Percentiles rank a stretch among this genome's conserved stretches.
phyloP scores from a whole-genome alignment of 2,797 vertebrate species.

The Mareca strepera region DNA sequence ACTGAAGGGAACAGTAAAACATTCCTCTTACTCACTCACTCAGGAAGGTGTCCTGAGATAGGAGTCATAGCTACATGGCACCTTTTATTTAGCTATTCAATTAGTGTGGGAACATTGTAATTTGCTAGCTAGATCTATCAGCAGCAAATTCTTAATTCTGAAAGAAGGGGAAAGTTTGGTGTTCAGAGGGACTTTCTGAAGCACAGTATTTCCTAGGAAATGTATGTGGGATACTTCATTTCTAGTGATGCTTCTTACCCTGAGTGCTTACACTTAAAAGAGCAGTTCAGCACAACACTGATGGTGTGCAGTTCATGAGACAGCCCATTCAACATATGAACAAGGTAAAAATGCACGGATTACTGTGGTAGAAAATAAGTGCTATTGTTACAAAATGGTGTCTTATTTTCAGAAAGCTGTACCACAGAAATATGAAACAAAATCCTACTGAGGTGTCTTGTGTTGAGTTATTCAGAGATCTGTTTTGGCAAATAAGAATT shows the following conservation, averaged over 20 bases:
- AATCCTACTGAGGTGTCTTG: not conserved
- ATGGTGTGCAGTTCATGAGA: not conserved
- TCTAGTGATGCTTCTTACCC: not conserved
- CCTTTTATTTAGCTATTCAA: not conserved
- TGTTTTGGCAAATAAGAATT: not conserved
- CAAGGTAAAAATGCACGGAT: not conserved
- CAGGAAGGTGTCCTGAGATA: not conserved
- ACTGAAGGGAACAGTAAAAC: not conserved
- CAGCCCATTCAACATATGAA: not conserved
- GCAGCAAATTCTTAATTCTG: not conserved
- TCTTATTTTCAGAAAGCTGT: not conserved
- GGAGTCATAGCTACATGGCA: not conserved
- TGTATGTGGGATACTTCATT: not conserved
- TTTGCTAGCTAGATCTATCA: not conserved
- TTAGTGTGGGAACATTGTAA: not conserved
- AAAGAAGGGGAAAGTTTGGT: not conserved
- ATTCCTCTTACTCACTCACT: not conserved
- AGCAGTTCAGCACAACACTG: not conserved
- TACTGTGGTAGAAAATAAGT: not conserved
- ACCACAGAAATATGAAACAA: not conserved
- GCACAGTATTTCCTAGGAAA: not conserved
- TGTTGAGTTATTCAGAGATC: not conserved
- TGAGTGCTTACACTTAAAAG: not conserved
- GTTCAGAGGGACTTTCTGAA: not conserved
- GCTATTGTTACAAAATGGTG: fast-evolving